phyloP scores from a whole-genome alignment of 1,140 invertebrate genomes.

The Drosophila ironensis region DNA sequence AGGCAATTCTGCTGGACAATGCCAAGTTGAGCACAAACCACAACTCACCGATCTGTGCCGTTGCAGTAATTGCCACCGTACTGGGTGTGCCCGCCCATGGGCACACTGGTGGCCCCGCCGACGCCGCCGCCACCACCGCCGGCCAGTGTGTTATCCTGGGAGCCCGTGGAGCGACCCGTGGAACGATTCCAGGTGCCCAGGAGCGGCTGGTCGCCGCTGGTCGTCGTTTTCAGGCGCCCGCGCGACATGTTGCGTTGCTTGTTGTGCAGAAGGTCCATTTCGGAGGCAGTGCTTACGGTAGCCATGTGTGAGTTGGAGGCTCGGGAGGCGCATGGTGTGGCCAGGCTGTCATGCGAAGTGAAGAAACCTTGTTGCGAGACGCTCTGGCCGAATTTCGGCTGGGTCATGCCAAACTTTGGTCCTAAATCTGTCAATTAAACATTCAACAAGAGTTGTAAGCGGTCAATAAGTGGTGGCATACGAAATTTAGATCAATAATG shows the following conservation, averaged over 20 bases:
- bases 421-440: constrained; percentile 84
- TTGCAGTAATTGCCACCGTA: constrained; percentile 81
- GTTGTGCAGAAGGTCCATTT: constrained; percentile 87
- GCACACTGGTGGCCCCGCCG: constrained; percentile 46
- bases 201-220: constrained; percentile 74
- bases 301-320: constrained; percentile 84
- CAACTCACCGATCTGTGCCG: constrained; percentile 81
- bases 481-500: too few relatives aligned
- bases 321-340: constrained; percentile 83
- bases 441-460: not conserved
- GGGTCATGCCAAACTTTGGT: constrained; percentile 86
- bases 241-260: constrained; percentile 85
- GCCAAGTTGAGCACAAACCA: too few relatives aligned
- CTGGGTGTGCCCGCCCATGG: constrained; percentile 68
- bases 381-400: constrained; percentile 82
- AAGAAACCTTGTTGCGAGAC: constrained; percentile 85
- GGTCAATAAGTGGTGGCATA: too few relatives aligned
- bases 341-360: constrained; percentile 88
- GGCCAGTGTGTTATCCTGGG: constrained; percentile 79
- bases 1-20: too few relatives aligned
- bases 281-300: constrained; percentile 86
- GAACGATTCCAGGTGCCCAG: constrained; percentile 80
- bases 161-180: constrained; percentile 55
- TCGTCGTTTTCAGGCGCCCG: constrained; percentile 85
- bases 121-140: constrained; percentile 47